Conservation (phyloP, 2,888 invertebrate species). For the Aporophyla nigra region DNA sequence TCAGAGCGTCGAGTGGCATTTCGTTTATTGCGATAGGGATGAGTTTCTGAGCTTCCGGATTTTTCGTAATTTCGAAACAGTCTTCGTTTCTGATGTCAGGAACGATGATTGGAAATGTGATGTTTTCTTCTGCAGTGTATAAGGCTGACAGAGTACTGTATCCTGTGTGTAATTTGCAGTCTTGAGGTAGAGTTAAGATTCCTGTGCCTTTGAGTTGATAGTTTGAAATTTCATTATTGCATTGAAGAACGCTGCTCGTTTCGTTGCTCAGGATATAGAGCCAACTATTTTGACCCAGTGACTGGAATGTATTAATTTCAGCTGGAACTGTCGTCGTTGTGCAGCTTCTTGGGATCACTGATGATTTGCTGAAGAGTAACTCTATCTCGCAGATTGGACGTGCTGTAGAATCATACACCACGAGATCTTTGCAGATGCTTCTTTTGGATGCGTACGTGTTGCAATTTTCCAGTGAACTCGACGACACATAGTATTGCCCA, state of each 20-base stretch:
- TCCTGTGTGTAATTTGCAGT: not conserved
- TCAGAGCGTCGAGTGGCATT: not conserved
- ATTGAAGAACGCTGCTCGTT: not conserved
- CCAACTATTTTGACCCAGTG: not conserved
- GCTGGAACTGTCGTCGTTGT: not conserved
- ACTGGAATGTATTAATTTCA: not conserved
- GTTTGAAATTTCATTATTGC: not conserved
- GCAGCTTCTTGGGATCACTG: not conserved
- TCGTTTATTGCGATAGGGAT: not conserved
- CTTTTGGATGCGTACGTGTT: not conserved
- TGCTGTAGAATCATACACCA: not conserved
- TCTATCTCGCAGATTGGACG: not conserved
- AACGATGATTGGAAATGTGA: too few relatives aligned
- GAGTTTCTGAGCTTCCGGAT: not conserved
- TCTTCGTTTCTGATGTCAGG: not conserved
- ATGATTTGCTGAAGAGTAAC: not conserved
- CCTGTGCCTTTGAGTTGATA: not conserved
- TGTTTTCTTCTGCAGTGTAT: too few relatives aligned
- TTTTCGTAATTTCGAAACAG: not conserved
- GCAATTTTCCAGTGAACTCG: not conserved
- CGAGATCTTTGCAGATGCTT: not conserved
- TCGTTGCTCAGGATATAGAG: not conserved
- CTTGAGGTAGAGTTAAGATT: not conserved
- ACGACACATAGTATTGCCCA: not conserved
- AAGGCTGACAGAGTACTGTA: not conserved